Conservation (phyloP, 2,797 vertebrate species). For the Psittacula echo region DNA sequence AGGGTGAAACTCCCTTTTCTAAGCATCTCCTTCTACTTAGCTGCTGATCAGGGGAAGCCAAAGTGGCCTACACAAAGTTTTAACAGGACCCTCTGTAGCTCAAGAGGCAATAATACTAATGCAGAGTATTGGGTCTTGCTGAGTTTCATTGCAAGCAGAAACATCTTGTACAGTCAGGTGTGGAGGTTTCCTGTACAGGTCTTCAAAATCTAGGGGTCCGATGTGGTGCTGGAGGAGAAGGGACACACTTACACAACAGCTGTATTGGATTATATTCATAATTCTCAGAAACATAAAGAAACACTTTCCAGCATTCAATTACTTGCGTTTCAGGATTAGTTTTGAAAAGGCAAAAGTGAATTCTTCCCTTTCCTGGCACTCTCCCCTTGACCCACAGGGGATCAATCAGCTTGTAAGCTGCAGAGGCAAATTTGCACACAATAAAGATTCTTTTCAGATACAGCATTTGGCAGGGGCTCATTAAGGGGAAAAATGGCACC, state of each 20-base stretch:
- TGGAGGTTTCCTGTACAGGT: background rate
- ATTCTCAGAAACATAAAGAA: conserved; percentile 22
- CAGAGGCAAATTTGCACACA: conserved; percentile 10
- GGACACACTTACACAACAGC: background rate
- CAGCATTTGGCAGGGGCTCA: background rate
- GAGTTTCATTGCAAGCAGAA: background rate
- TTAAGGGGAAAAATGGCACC: background rate
- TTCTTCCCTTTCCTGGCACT: conserved; percentile 45
- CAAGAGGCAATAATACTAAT: background rate
- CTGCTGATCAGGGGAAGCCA: background rate
- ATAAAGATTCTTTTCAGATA: conserved; percentile 36
- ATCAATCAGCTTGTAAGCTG: conserved; percentile 12
- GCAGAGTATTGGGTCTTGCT: background rate
- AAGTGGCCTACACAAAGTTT: background rate
- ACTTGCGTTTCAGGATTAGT: background rate
- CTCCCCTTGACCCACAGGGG: conserved; percentile 30
- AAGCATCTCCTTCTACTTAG: background rate
- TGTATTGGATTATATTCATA: conserved; percentile 6
- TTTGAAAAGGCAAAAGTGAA: conserved; percentile 8
- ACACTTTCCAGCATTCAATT: background rate
- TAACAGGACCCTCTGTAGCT: background rate
- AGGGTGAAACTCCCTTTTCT: background rate
- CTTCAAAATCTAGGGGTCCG: background rate
- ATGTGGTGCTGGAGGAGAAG: background rate
- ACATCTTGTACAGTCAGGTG: background rate